Base-by-base conservation (phyloP, 2,113 vertebrate genomes). In the Podilymbus podiceps region DNA sequence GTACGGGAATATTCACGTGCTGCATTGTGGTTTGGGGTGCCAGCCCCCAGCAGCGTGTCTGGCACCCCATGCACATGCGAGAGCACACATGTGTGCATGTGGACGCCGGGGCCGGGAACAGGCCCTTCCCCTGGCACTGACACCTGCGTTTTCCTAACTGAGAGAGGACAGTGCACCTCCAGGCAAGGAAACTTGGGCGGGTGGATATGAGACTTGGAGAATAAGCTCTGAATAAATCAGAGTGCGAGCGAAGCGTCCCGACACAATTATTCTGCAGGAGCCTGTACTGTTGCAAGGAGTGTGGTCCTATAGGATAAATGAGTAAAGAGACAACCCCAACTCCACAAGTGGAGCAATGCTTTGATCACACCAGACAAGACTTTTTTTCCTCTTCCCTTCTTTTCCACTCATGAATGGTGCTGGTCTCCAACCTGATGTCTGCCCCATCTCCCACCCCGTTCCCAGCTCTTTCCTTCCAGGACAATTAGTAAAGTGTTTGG, bases 401-500 rank as follows among this genome's bases (percentile, higher is more conserved):
- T 76, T 81, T 85, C 15, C 50, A 71, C 63, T 52, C 83, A 33
- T 56, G 46, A 86, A 55, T 30, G 56, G 40, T 88, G 82, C 28
- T 7, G 35, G 6, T 94, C 91, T 90, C 93, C 91, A 79, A 53
- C 89, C 49, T 66, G 82, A 72, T 28, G 56, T 8, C 44, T 95
- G 77, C 79, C 82, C 50, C 35, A 24, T 75, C 58, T 88, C 85
- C 91, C 72, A 85, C 60, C 71, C 84, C 42, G 46, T n/a, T 47
- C 86, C 87, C 62, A 27, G 27, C 44, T 82, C 64, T 72, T 63
- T 68, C 59, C 58, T 97, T 97, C 94, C 78, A 98, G 98, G 98
- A 98, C 98, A 98, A 97, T 98, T 98, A 98, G 97, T 97, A 96
- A 98, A 99, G 96, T 97, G 97, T 98, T 98, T 98, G 98, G 98